These are phyloP conservation scores for Crematogaster levior DNA, from an alignment of 2,888 invertebrate genomes.

Conservation along the genomic window DNA sequence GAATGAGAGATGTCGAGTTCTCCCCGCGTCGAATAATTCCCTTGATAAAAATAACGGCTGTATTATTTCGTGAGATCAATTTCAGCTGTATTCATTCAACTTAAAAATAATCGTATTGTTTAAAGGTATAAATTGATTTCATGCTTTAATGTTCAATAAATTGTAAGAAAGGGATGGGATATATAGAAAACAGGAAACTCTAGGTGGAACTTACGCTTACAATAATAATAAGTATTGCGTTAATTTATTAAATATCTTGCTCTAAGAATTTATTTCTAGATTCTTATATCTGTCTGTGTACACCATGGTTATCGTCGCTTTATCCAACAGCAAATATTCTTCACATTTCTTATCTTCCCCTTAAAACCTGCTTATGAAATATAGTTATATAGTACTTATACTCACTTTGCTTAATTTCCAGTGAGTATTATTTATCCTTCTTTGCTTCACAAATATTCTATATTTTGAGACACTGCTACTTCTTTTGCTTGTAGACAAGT, in stretches of 20 bases:
- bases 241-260: background rate
- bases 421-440: background rate
- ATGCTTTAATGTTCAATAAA: background rate
- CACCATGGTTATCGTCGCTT: background rate
- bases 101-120: slow-evolving; percentile 39
- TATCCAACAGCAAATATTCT: slow-evolving; percentile 35
- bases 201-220: background rate
- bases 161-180: background rate
- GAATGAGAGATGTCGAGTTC: slow-evolving; percentile 41
- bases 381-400: slow-evolving; percentile 2
- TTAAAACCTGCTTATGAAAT: background rate
- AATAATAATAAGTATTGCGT: background rate
- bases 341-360: background rate
- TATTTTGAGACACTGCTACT: background rate
- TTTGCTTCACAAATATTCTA: background rate
- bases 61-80: slow-evolving; percentile 38
- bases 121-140: slow-evolving; percentile 17
- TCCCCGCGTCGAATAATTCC: slow-evolving; percentile 31
- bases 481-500: background rate
- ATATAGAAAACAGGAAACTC: background rate
- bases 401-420: background rate
- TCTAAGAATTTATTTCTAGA: background rate
- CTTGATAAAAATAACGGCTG: slow-evolving; percentile 47
- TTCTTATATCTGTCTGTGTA: background rate
- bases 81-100: background rate